These are phyloP conservation scores for Rhinogobio ventralis DNA, from an alignment of 2,797 vertebrate genomes.

Conservation along the genomic window DNA sequence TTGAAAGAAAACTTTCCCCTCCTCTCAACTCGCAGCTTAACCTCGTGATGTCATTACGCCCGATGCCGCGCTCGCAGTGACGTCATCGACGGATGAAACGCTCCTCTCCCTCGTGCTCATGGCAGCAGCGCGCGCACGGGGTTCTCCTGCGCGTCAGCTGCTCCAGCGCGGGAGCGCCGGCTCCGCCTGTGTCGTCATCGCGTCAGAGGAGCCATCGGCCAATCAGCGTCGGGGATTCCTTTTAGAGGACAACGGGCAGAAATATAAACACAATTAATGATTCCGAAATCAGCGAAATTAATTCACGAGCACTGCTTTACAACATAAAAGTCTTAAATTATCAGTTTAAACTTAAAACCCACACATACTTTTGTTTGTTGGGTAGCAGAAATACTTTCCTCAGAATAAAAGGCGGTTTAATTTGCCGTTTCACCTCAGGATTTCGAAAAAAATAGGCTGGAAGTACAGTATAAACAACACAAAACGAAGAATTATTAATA, in stretches of 20 bases:
- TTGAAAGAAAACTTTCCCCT: conserved; percentile 13
- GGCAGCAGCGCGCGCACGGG: conserved; percentile 63
- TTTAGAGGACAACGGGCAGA: conserved; percentile 65
- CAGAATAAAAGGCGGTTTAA: neutral
- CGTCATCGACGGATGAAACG: conserved; percentile 15
- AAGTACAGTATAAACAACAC: neutral
- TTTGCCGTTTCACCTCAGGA: neutral
- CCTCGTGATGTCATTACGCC: conserved; percentile 23
- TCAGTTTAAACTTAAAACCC: neutral
- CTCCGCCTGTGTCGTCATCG: conserved; percentile 75
- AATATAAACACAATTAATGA: conserved; percentile 32
- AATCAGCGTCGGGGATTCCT: conserved; percentile 72
- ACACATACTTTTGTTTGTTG: too few relatives aligned
- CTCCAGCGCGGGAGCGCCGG: conserved; percentile 68
- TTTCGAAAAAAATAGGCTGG: neutral
- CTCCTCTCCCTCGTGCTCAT: conserved; percentile 18
- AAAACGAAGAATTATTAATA: neutral
- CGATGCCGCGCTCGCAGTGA: neutral
- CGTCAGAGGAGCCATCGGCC: conserved; percentile 66
- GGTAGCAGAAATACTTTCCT: neutral
- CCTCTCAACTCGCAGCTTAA: neutral
- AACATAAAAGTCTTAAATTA: neutral
- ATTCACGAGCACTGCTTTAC: neutral
- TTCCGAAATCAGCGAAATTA: neutral
- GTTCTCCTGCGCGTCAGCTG: conserved; percentile 77